Percentiles rank a stretch among this genome's conserved stretches.
Conservation (phyloP, 2,888 invertebrate species). For the Ypsolopha sequella region DNA sequence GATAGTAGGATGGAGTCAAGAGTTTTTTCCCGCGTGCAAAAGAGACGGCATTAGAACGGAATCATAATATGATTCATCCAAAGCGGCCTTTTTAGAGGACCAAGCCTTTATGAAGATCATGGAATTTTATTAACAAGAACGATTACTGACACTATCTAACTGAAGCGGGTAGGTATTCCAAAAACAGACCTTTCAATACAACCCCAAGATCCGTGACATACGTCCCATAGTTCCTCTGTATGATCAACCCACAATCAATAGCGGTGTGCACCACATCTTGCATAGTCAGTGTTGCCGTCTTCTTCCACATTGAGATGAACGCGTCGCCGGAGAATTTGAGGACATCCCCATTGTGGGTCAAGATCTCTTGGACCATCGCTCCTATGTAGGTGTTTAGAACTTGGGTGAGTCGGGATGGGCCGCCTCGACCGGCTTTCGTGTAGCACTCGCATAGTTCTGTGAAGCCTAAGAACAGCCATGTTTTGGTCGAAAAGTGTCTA, state of each 20-base stretch:
- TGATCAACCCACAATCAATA: conserved; percentile 75
- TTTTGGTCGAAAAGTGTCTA: too few relatives aligned
- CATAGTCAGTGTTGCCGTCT: conserved; percentile 60
- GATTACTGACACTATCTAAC: not conserved
- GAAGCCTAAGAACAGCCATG: conserved; percentile 53
- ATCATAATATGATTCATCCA: too few relatives aligned
- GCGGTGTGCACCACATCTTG: conserved; percentile 73
- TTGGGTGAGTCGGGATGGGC: conserved; percentile 77
- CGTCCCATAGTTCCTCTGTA: conserved; percentile 75
- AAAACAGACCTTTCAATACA: conserved; percentile 64
- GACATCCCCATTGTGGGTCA: conserved; percentile 75
- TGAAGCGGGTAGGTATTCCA: too few relatives aligned
- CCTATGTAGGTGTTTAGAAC: conserved; percentile 79
- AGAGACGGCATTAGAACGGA: not conserved
- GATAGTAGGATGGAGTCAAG: too few relatives aligned
- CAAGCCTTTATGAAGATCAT: not conserved
- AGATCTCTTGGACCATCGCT: conserved; percentile 77
- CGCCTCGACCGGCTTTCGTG: conserved; percentile 73
- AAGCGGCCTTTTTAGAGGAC: not conserved
- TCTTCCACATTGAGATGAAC: conserved; percentile 77
- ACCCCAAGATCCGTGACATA: conserved; percentile 74
- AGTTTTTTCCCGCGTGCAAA: too few relatives aligned
- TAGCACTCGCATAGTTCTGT: conserved; percentile 76
- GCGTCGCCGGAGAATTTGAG: conserved; percentile 78
- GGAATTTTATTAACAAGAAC: not conserved